Evolutionary conservation across 2,888 invertebrate species (phyloP).

Genomic region (Torymus auratus): DNA sequence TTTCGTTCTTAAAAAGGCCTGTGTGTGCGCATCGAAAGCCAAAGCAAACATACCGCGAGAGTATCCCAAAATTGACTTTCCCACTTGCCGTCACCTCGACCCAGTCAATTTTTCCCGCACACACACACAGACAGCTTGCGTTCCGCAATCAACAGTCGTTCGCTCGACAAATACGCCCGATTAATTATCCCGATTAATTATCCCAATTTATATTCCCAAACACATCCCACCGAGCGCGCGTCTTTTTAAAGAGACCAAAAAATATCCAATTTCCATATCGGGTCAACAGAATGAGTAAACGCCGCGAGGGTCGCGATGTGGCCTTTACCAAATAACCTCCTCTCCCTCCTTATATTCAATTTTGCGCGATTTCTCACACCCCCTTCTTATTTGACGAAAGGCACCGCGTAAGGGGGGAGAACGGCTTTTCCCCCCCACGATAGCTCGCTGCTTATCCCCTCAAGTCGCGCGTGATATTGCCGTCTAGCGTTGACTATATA

Average conservation of each 20-base stretch:
- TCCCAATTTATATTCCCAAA: constrained; percentile 17
- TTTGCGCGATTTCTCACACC: constrained; percentile 10
- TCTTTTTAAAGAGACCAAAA: constrained; percentile 3
- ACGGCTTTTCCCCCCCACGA: not conserved
- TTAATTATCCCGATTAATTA: constrained; percentile 42
- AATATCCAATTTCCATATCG: constrained; percentile 22
- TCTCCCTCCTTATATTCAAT: constrained; percentile 14
- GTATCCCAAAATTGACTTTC: too few relatives aligned
- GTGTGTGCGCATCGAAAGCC: too few relatives aligned
- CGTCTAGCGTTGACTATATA: not conserved
- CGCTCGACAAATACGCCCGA: not conserved
- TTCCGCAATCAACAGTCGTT: not conserved
- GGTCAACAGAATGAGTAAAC: constrained; percentile 23
- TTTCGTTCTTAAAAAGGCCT: too few relatives aligned
- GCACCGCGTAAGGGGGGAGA: not conserved
- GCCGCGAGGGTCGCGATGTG: not conserved
- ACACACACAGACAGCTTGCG: too few relatives aligned
- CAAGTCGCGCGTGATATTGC: constrained; percentile 52
- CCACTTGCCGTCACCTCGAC: too few relatives aligned
- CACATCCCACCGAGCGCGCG: not conserved
- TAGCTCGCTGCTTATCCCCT: not conserved
- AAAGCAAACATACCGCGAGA: too few relatives aligned
- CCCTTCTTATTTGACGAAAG: constrained; percentile 27
- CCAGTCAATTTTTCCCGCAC: not conserved
- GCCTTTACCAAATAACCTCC: constrained; percentile 25